These are phyloP conservation scores for Aphidoletes aphidimyza DNA, from an alignment of 2,888 invertebrate species.

Conservation along the genomic window DNA sequence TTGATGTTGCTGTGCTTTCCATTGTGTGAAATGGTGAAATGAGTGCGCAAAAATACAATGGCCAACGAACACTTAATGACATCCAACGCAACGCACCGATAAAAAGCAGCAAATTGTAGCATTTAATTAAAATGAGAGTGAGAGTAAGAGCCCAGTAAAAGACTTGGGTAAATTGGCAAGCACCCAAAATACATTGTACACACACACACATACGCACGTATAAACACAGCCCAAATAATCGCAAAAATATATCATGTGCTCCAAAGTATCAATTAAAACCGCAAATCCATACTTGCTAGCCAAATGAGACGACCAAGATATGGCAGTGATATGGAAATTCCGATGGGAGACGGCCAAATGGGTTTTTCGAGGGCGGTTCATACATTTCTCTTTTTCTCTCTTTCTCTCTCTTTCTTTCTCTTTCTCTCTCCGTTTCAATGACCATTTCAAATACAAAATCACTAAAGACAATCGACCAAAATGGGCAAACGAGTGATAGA, in stretches of 20 bases:
- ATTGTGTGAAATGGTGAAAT: too few species aligned
- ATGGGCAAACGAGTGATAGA: background rate
- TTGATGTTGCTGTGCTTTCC: background rate
- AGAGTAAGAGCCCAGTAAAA: background rate
- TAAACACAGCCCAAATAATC: too few species aligned
- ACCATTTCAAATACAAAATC: too few species aligned
- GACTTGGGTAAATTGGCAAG: too few species aligned
- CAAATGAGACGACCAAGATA: background rate
- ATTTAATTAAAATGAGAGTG: conserved; percentile 12
- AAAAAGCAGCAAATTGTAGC: conserved; percentile 21
- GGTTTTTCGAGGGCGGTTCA: background rate
- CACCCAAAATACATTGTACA: too few species aligned
- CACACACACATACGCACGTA: too few species aligned
- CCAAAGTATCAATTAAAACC: background rate
- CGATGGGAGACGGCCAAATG: too few species aligned
- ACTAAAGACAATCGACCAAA: background rate
- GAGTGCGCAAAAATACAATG: background rate
- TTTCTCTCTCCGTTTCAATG: too few species aligned
- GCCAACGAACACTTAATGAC: conserved; percentile 7
- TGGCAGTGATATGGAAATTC: background rate
- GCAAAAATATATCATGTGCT: background rate
- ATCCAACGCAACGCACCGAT: conserved; percentile 9
- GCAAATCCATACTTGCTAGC: background rate
- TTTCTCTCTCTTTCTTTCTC: too few species aligned
- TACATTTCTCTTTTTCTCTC: too few species aligned